Conservation (phyloP, 2,888 invertebrate genomes). For the Eupithecia vulgata region DNA sequence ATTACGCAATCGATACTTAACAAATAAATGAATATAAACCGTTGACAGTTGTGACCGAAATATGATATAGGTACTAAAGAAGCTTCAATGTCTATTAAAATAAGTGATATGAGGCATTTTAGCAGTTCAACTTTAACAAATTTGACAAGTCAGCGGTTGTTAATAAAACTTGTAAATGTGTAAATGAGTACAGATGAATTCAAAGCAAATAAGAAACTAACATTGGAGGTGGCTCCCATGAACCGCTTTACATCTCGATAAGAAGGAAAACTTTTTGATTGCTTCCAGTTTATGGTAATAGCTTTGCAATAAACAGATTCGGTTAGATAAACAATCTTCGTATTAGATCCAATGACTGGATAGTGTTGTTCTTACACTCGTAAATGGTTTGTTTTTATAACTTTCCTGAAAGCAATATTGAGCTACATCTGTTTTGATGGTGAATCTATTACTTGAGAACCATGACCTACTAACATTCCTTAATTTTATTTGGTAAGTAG, state of each 20-base stretch:
- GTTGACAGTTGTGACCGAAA: too few species aligned
- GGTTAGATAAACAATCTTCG: slow-evolving; percentile 40
- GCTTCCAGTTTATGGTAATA: slow-evolving; percentile 38
- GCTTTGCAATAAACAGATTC: slow-evolving; percentile 43
- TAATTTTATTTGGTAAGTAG: neutral
- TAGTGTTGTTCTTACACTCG: neutral
- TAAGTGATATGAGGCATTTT: too few species aligned
- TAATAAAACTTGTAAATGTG: neutral
- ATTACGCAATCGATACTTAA: too few species aligned
- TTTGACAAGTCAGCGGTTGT: too few species aligned
- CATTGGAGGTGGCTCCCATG: slow-evolving; percentile 19
- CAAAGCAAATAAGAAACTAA: slow-evolving; percentile 16
- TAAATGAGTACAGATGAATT: slow-evolving; percentile 2
- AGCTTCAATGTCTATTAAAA: too few species aligned
- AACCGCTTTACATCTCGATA: slow-evolving; percentile 30
- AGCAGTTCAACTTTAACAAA: too few species aligned
- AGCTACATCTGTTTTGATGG: neutral
- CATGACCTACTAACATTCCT: neutral
- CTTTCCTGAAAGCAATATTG: neutral
- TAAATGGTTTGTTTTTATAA: neutral
- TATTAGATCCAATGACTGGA: slow-evolving; percentile 23
- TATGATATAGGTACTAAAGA: too few species aligned
- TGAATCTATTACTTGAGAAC: neutral
- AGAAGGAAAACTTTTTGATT: slow-evolving; percentile 35
- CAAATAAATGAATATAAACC: too few species aligned